These are phyloP conservation scores for Emydura subglobosa DNA, from an alignment of 2,113 vertebrate genomes.

Conservation along the genomic window DNA sequence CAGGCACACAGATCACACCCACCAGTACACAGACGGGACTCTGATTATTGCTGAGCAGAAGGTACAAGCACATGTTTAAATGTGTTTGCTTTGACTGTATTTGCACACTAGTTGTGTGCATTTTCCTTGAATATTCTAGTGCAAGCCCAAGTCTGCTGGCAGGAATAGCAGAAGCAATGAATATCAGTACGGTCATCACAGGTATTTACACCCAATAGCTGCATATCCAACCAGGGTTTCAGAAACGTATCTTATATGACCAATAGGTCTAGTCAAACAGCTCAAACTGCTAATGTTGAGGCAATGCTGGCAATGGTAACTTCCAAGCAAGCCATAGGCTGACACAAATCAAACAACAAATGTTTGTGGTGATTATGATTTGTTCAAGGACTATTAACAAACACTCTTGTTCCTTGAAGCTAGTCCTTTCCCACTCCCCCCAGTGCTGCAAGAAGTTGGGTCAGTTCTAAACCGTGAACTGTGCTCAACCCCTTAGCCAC, in stretches of 20 bases:
- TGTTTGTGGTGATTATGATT: no score
- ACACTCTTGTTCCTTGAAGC: no score
- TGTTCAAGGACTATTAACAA: no score
- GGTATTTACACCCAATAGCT: background rate
- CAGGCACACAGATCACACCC: background rate
- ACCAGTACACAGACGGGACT: background rate
- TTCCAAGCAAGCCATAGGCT: no score
- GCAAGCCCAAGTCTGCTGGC: background rate
- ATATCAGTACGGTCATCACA: background rate
- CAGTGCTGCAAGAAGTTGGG: no score
- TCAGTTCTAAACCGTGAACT: no score
- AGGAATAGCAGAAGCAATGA: background rate
- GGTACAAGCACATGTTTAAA: rapidly evolving
- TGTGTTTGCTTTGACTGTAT: background rate
- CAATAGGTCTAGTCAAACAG: no score
- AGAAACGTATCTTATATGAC: background rate
- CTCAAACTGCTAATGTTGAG: no score
- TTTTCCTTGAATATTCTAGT: background rate
- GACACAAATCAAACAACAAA: no score
- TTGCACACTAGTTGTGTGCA: rapidly evolving
- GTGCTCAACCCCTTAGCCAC: background rate
- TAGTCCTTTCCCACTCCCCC: no score
- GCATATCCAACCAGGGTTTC: background rate
- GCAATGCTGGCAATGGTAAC: no score
- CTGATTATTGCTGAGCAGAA: background rate